A percentile compares a stretch with the other conserved stretches of the same genome.
Evolutionary conservation across 2,113 vertebrate species (phyloP).

Genomic region (Passer domesticus): DNA sequence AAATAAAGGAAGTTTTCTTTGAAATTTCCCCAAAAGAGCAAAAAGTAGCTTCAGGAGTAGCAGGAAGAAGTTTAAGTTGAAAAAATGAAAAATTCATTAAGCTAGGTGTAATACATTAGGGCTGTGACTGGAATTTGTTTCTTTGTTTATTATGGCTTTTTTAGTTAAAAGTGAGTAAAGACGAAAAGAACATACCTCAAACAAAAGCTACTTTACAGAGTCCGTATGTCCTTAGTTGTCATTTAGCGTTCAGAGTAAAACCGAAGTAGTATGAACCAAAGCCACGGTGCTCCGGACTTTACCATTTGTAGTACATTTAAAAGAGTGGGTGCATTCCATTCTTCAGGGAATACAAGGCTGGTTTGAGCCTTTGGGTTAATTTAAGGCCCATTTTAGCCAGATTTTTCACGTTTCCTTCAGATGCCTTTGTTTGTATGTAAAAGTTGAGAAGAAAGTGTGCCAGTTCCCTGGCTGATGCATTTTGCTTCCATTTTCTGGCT

Average conservation of each 20-base stretch:
- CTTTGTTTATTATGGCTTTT: not conserved
- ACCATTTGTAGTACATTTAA: not conserved
- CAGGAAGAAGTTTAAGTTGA: not conserved
- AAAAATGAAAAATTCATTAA: not conserved
- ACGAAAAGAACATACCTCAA: not conserved
- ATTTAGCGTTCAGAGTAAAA: not conserved
- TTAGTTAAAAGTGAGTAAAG: not conserved
- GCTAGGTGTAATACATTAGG: not conserved
- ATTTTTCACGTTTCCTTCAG: not conserved
- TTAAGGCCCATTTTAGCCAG: not conserved
- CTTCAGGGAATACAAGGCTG: not conserved
- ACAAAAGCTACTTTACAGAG: not conserved
- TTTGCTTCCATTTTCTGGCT: not conserved
- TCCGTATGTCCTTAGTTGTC: not conserved
- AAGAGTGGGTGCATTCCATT: not conserved
- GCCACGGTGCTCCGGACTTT: not conserved
- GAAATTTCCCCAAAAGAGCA: not conserved
- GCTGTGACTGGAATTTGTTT: not conserved
- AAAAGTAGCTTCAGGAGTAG: not conserved
- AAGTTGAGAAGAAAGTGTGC: not conserved
- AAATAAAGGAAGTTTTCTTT: not conserved
- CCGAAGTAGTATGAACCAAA: not conserved
- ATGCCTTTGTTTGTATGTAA: not conserved
- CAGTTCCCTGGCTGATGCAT: not conserved
- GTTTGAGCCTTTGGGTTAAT: not conserved